Percentiles rank a stretch among this genome's conserved stretches.
These are phyloP conservation scores for Cercopithecus petaurista DNA, from an alignment of 2,797 vertebrate genomes.

Conservation along the genomic window DNA sequence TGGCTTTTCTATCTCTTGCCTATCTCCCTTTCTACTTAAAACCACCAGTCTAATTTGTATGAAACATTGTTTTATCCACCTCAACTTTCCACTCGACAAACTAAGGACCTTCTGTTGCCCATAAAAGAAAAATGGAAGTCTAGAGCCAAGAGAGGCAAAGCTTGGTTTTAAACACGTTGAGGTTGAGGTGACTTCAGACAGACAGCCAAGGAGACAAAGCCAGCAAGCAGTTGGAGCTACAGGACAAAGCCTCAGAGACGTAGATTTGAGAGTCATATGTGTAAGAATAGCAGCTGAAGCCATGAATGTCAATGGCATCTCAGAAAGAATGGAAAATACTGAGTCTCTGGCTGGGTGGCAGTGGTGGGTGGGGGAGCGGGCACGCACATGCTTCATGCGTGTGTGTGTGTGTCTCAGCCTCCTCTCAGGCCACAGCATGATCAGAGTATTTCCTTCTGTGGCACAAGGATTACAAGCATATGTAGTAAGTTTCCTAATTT, in stretches of 20 bases:
- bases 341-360: background rate
- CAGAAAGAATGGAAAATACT: background rate
- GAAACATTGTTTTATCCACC: background rate
- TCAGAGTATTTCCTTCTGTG: background rate
- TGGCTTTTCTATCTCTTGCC: background rate
- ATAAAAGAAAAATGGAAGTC: background rate
- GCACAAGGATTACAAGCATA: background rate
- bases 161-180: background rate
- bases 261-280: background rate
- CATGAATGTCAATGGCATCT: background rate
- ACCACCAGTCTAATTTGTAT: background rate
- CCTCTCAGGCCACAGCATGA: background rate
- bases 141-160: background rate
- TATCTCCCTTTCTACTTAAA: conserved; percentile 23
- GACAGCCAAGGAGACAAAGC: background rate
- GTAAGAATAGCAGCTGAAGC: background rate
- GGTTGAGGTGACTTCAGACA: background rate
- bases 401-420: background rate
- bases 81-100: background rate
- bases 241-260: background rate
- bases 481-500: background rate
- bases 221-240: background rate
- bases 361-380: background rate
- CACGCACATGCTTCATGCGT: fast-evolving
- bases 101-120: background rate